Conservation (phyloP, 2,113 vertebrate species). For the Enhydra lutris region DNA sequence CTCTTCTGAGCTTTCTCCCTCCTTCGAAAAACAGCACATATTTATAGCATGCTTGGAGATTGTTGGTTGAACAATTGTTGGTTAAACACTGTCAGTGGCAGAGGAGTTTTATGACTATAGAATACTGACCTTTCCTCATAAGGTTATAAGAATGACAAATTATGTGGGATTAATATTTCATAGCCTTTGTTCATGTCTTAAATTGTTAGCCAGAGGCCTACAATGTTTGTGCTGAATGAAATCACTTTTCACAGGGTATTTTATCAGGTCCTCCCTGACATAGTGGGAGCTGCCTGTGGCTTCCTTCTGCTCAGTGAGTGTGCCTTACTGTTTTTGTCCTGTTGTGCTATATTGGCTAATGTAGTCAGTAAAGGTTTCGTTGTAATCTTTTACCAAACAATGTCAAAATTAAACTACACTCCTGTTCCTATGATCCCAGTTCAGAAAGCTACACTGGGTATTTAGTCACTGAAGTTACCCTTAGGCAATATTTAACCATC, state of each 20-base stretch:
- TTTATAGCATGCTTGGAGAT: not conserved
- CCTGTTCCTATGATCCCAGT: constrained; percentile 53
- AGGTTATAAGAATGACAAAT: not conserved
- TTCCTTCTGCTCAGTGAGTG: not conserved
- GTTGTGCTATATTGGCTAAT: not conserved
- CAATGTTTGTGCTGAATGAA: not conserved
- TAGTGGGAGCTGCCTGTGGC: not conserved
- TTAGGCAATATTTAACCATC: not conserved
- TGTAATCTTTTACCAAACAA: constrained; percentile 61
- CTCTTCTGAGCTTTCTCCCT: not conserved
- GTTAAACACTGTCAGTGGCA: not conserved
- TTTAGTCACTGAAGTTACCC: constrained; percentile 31
- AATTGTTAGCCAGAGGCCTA: not conserved
- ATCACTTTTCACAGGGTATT: not conserved
- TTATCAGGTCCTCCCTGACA: not conserved
- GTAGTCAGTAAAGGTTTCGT: constrained; percentile 47
- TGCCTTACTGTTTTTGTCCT: not conserved
- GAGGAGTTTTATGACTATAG: not conserved
- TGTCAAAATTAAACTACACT: constrained; percentile 10
- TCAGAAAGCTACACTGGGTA: constrained; percentile 48
- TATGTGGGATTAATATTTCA: not conserved
- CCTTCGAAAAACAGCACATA: not conserved
- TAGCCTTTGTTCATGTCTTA: not conserved
- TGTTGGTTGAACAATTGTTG: not conserved
- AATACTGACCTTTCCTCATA: not conserved